Evolutionary conservation across 1,140 invertebrate species (phyloP).

Genomic region (Bombus difficillimus): DNA sequence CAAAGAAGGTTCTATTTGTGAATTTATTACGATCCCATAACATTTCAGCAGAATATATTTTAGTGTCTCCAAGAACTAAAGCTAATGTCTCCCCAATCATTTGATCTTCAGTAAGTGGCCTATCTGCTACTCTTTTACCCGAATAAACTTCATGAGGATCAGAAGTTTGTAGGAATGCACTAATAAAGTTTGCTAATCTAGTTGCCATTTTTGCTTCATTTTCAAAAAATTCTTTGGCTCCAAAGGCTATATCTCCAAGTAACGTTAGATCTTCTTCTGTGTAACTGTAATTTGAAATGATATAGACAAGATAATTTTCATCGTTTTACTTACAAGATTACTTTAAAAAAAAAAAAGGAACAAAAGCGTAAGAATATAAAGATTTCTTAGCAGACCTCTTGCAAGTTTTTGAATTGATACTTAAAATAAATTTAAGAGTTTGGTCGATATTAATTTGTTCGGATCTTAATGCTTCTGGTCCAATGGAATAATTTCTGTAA

Average conservation of each 20-base stretch:
- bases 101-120: constrained; percentile 95
- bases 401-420: constrained; percentile 89
- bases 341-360: neutral
- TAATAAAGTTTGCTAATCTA: constrained; percentile 96
- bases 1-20: constrained; percentile 95
- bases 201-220: constrained; percentile 98
- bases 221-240: constrained; percentile 94
- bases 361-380: constrained; percentile 6
- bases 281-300: constrained; percentile 82
- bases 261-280: constrained; percentile 89
- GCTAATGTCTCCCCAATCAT: constrained; percentile 97
- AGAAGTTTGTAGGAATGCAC: constrained; percentile 95
- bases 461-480: constrained; percentile 85
- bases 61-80: constrained; percentile 94
- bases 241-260: constrained; percentile 92
- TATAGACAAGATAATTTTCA: neutral
- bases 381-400: constrained; percentile 81
- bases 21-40: constrained; percentile 99
- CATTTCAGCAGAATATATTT: constrained; percentile 95
- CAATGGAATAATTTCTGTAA: constrained; percentile 87
- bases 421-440: constrained; percentile 89
- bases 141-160: constrained; percentile 97
- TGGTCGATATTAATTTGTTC: constrained; percentile 90
- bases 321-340: neutral
- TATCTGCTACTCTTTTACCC: constrained; percentile 94